Base-by-base conservation (phyloP, 2,888 invertebrate genomes). In the Alcis repandata region DNA sequence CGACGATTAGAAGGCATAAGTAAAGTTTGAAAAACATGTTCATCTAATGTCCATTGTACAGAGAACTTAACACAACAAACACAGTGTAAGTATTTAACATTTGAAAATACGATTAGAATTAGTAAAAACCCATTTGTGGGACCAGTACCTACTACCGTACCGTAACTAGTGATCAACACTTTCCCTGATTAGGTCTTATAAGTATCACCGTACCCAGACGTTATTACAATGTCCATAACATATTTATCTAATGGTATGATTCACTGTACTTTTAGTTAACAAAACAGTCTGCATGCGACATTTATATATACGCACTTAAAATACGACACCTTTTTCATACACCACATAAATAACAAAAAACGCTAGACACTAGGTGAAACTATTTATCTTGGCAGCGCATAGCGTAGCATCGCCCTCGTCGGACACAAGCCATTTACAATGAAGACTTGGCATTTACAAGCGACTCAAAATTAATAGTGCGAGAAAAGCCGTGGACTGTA, bases 381-480 rank as follows among this genome's bases (percentile, higher is more conserved):
- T 56, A 61, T 62, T 41, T 57, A 36, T 57, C 43, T 62, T 62
- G 62, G 62, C 56, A 43, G 36, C 62, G 45, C 62, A 20, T 41
- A 56, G 49, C 56, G 27, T 45, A 48, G 32, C 48, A 51, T 51
- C 56, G 33, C 51, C 54, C 48, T 32, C 8, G 10, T 52, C 54
- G 56, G 63, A 58, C 57, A 52, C 57, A 41, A 40, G 13, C 58
- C 59, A 51, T 64, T 56, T 43, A 54, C 59, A 46, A 53, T 20
- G 53, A 53, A 49, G 38, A 40, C 13, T 64, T 61, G 69, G 67
- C 68, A 68, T 70, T 70, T 54, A 68, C 64, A 67, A 64, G 71
- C 69, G 49, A 57, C 61, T 74, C 72, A 79, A 75, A 75, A 73
- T 73, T 74, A 66, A 75, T 70, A 74, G 72, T 71, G 75, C 74